Conservation (phyloP, 2,113 vertebrate genomes). For the Apteryx owenii region DNA sequence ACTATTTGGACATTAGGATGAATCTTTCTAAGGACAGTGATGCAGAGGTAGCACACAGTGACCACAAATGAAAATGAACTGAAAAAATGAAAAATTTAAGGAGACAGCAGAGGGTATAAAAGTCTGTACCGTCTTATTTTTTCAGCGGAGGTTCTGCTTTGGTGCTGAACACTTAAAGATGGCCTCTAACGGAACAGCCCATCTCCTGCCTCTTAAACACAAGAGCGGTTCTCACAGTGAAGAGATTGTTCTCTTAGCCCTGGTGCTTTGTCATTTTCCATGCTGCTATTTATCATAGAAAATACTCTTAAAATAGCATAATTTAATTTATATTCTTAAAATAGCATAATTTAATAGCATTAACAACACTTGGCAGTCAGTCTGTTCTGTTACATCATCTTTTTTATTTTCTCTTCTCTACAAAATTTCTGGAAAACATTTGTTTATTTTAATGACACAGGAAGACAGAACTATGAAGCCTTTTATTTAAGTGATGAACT, state of each 20-base stretch:
- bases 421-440: not conserved
- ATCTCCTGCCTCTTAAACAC: not conserved
- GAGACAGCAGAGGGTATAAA: not conserved
- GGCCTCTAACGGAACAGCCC: no score
- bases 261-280: not conserved
- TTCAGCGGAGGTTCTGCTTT: not conserved
- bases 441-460: not conserved
- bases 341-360: not conserved
- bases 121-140: not conserved
- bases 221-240: not conserved
- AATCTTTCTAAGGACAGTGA: not conserved
- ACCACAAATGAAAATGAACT: not conserved
- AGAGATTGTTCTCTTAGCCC: not conserved
- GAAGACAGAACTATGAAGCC: not conserved
- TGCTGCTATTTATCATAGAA: not conserved
- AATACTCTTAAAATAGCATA: not conserved
- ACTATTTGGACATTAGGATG: not conserved
- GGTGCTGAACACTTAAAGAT: not conserved
- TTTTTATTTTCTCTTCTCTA: not conserved
- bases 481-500: not conserved
- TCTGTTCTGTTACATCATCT: not conserved
- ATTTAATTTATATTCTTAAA: not conserved
- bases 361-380: not conserved
- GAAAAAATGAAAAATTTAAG: not conserved
- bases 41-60: not conserved